These are phyloP conservation scores for Clunio marinus DNA, from an alignment of 2,888 invertebrate genomes.

Conservation along the genomic window DNA sequence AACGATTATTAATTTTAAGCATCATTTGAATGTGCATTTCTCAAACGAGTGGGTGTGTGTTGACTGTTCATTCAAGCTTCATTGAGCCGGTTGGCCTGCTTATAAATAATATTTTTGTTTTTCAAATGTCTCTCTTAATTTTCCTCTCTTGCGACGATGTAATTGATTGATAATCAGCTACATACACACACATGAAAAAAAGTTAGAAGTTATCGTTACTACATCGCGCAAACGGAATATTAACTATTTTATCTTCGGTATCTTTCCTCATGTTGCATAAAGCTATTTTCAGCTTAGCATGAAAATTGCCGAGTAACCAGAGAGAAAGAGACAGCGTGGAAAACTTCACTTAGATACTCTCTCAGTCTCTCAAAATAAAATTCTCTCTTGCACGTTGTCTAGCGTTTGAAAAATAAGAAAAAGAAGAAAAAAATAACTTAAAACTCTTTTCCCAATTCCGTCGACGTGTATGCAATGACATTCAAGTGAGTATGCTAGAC, in stretches of 20 bases:
- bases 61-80: not conserved
- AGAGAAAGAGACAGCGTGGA: not conserved
- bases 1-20: not conserved
- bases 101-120: conserved; percentile 2
- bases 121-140: not conserved
- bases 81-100: conserved; percentile 21
- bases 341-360: not conserved
- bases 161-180: not conserved
- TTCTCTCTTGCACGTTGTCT: not conserved
- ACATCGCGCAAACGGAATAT: conserved; percentile 1
- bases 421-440: conserved; percentile 7
- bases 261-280: not conserved
- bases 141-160: not conserved
- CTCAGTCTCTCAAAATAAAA: not conserved
- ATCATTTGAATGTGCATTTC: not conserved
- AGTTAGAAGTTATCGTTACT: not conserved
- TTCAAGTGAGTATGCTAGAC: conserved; percentile 34
- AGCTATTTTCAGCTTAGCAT: not conserved
- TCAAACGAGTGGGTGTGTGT: conserved; percentile 1
- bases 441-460: not conserved
- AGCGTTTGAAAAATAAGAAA: not conserved
- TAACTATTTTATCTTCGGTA: not conserved
- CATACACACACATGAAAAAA: not conserved
- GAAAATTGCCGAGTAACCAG: too few species aligned
- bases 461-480: conserved; percentile 27